These are phyloP conservation scores for Gulo gulo DNA, from an alignment of 2,113 vertebrate genomes.

Conservation along the genomic window DNA sequence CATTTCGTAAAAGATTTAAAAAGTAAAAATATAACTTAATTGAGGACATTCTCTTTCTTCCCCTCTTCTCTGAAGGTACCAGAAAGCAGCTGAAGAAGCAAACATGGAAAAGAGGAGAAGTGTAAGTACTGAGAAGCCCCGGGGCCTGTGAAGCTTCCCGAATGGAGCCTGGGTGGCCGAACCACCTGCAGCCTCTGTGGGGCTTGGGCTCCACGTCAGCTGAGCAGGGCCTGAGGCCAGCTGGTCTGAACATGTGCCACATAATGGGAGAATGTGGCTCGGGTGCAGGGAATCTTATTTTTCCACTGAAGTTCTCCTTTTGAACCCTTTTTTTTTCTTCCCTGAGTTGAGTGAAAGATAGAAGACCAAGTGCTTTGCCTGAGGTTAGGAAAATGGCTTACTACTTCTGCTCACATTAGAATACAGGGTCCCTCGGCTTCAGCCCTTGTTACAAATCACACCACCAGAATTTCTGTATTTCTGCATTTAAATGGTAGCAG, in stretches of 20 bases:
- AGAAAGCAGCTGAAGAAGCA: slow-evolving; percentile 88
- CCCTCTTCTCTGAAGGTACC: slow-evolving; percentile 81
- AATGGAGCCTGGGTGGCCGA: background rate
- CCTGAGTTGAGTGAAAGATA: slow-evolving; percentile 41
- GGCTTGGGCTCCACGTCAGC: background rate
- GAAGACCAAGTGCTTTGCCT: slow-evolving; percentile 65
- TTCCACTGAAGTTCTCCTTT: slow-evolving; percentile 18
- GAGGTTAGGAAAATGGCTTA: slow-evolving; percentile 54
- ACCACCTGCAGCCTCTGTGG: slow-evolving; percentile 4
- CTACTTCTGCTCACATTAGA: slow-evolving; percentile 26
- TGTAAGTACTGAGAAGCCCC: slow-evolving; percentile 79
- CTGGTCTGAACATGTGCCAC: slow-evolving; percentile 21
- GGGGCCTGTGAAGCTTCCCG: background rate
- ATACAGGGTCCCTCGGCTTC: slow-evolving; percentile 2
- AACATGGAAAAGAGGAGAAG: slow-evolving; percentile 82
- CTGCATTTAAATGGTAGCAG: slow-evolving; percentile 70
- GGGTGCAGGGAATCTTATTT: background rate
- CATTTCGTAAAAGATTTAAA: slow-evolving; percentile 34
- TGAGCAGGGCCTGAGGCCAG: background rate
- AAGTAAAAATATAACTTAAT: slow-evolving; percentile 32
- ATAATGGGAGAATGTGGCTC: slow-evolving; percentile 59
- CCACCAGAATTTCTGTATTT: slow-evolving; percentile 27
- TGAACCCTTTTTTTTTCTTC: slow-evolving; percentile 23
- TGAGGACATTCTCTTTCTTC: background rate
- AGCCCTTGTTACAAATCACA: slow-evolving; percentile 31